Evolutionary conservation across 2,113 vertebrate genomes (phyloP), one percentile per base, ranked within the genome.

Genomic region (Chitala chitala): DNA sequence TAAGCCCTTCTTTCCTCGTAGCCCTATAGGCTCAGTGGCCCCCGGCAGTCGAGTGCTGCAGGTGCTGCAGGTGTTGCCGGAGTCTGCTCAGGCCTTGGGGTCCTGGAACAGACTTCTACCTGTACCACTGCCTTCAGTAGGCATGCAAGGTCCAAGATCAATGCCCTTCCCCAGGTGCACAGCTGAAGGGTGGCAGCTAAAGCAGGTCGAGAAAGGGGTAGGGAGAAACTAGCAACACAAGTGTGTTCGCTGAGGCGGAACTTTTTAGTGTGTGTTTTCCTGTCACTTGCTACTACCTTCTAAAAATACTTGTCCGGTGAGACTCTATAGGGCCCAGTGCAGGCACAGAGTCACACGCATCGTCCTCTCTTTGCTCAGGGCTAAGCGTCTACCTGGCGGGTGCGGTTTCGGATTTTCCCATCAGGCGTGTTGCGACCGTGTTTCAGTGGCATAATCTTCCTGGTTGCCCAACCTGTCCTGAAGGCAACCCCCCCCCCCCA

Each of bases 381-480:
- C 72, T 68, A 73, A 64, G 76, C 72, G 55, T 76, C 54, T 75
- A 77, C 77, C 70, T 72, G 76, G 69, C 72, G 59, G 69, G 76
- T 51, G 69, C 65, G 72, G 76, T 81, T 78, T 83, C 77, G 55
- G 71, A 78, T 83, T 83, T 79, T 74, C 79, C 75, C 56, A 73
- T 61, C 66, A 73, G 78, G 78, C 63, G 76, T 80, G 82, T 78
- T 76, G 78, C 70, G 78, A 69, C 78, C 79, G 72, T 78, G 76
- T 20, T 77, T 78, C 75, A 75, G 75, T 63, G 76, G 80, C 59
- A 72, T 66, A 75, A 71, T n/a, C n/a, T n/a, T 74, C 75, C 66
- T 76, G 79, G 79, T 75, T 69, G 76, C 73, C 74, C 53, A 79
- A 83, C 79, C 78, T 81, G 79, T 80, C 72, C 71, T 80, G 68